phyloP scores from a whole-genome alignment of 2,888 invertebrate genomes.

The Volucella zonaria region DNA sequence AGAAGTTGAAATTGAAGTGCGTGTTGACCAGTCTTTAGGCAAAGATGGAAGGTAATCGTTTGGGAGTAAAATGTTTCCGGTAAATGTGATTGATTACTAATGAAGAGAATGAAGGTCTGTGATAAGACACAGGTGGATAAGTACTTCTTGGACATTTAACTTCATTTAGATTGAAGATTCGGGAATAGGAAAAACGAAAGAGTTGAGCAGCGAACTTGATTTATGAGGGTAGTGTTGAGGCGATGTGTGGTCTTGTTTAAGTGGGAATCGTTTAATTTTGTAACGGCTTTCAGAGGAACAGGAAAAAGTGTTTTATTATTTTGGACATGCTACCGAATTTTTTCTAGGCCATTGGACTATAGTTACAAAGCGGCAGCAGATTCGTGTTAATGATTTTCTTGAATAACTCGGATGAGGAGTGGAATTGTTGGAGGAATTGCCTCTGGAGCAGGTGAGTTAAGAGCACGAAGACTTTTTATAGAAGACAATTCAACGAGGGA shows the following conservation, averaged over 20 bases:
- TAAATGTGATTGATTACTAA: conserved; percentile 28
- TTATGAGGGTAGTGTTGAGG: background rate
- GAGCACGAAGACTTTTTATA: too few species aligned
- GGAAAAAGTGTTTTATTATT: too few species aligned
- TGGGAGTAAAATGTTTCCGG: conserved; percentile 41
- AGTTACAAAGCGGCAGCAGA: too few species aligned
- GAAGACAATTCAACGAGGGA: too few species aligned
- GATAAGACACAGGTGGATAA: background rate
- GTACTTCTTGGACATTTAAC: background rate
- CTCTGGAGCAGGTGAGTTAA: too few species aligned
- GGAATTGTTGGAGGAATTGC: too few species aligned
- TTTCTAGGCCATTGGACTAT: too few species aligned
- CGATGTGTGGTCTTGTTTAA: conserved; percentile 9
- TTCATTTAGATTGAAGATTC: background rate
- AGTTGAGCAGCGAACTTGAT: conserved; percentile 16
- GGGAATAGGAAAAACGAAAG: conserved; percentile 6
- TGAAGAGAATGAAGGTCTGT: background rate
- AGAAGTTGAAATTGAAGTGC: background rate
- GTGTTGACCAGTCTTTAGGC: conserved; percentile 24
- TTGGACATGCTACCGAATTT: too few species aligned
- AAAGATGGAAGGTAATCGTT: conserved; percentile 2
- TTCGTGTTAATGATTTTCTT: too few species aligned
- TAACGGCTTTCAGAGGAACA: too few species aligned
- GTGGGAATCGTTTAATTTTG: background rate
- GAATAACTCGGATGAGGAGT: too few species aligned